Evolutionary conservation across 2,797 vertebrate genomes (phyloP).

Genomic region (Acipenser transmontanus): DNA sequence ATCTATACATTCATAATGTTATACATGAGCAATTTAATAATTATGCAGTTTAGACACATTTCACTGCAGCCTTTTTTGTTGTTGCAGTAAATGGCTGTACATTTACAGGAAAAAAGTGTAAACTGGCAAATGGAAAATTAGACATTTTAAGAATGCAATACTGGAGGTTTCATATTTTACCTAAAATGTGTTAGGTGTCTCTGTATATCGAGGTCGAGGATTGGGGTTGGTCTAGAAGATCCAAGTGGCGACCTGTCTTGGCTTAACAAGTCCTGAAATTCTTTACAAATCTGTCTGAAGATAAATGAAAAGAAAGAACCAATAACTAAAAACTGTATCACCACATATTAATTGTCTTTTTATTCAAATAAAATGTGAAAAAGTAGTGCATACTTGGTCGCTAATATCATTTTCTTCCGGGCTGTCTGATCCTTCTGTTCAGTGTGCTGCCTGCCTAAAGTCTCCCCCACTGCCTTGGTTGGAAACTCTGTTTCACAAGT

Average conservation of each 20-base stretch:
- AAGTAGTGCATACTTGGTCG: slow-evolving; percentile 81
- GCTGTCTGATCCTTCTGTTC: slow-evolving; percentile 96
- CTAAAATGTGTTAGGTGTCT: slow-evolving; percentile 99
- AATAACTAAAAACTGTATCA: too few relatives aligned
- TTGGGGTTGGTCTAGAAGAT: slow-evolving; percentile 93
- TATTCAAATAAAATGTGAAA: too few relatives aligned
- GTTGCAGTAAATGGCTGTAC: too few relatives aligned
- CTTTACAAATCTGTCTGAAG: slow-evolving; percentile 97
- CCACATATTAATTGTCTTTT: too few relatives aligned
- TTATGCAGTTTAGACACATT: too few relatives aligned
- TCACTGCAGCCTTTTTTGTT: too few relatives aligned
- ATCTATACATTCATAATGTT: too few relatives aligned
- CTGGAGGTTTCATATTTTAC: slow-evolving; percentile 47
- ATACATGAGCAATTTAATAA: too few relatives aligned
- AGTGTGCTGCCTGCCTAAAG: slow-evolving; percentile 92
- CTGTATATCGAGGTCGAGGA: slow-evolving; percentile 96
- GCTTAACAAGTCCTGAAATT: slow-evolving; percentile 96
- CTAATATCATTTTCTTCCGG: slow-evolving; percentile 98
- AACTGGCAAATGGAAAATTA: too few relatives aligned
- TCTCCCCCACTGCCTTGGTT: slow-evolving; percentile 95
- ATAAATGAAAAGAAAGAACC: too few relatives aligned
- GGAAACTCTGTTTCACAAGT: slow-evolving; percentile 98
- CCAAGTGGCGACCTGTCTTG: slow-evolving; percentile 95
- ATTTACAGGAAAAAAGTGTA: too few relatives aligned
- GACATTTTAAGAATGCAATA: too few relatives aligned